These are phyloP conservation scores for Chondrilla cf. caribensis DNA, from an alignment of 37 sponge, comb jelly and placozoan genomes.

Conservation along the genomic window DNA sequence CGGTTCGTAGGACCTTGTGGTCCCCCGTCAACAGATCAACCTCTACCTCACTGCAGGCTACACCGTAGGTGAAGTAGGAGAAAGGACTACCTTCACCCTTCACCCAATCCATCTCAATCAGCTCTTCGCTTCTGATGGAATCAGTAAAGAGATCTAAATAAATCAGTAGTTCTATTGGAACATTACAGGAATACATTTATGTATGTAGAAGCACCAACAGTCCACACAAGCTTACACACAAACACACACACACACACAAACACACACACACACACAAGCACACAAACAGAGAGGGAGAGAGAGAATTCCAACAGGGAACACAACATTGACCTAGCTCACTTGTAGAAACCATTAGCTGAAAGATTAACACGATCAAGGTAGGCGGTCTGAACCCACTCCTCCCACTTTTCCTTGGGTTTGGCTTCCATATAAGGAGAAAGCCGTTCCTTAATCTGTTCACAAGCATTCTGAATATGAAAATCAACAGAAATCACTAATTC, in stretches of 20 bases:
- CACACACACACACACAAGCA: constrained; percentile 26
- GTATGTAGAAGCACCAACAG: background rate
- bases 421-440: constrained; percentile 58
- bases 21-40: constrained; percentile 82
- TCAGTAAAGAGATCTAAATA: no score
- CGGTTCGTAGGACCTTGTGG: constrained; percentile 49
- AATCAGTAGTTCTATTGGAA: no score
- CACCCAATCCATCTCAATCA: constrained; percentile 28
- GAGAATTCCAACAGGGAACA: background rate
- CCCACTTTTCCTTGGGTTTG: constrained; percentile 64
- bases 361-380: constrained; percentile 66
- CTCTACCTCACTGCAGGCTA: constrained; percentile 67
- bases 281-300: background rate
- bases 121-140: no score
- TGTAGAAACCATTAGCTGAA: constrained; percentile 78
- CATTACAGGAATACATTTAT: background rate
- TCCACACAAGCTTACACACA: constrained; percentile 4
- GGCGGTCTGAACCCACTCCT: constrained; percentile 66
- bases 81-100: constrained; percentile 48
- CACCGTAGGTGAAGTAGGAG: constrained; percentile 76
- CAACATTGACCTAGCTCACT: background rate
- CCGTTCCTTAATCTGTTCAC: constrained; percentile 65
- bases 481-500: no score
- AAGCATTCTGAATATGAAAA: constrained; percentile 59
- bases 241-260: constrained; percentile 12